Percentiles rank a stretch among this genome's conserved stretches.
Evolutionary conservation across 2,113 vertebrate genomes (phyloP).

Genomic region (Spizaetus ornatus): DNA sequence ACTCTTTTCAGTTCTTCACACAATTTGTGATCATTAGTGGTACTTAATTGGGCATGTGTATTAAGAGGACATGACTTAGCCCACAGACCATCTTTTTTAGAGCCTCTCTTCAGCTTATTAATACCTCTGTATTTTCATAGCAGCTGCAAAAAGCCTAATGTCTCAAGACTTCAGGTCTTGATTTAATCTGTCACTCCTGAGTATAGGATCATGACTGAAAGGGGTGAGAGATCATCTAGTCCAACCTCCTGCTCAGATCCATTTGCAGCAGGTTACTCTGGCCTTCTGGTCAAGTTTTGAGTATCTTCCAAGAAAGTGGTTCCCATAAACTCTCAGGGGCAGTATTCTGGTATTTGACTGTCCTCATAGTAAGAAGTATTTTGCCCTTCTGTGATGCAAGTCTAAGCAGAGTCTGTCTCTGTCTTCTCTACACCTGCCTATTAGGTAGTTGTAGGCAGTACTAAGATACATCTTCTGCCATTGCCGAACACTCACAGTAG

Average conservation of each 20-base stretch:
- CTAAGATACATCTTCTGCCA: not conserved
- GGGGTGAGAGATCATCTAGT: not conserved
- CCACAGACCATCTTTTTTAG: not conserved
- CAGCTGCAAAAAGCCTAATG: not conserved
- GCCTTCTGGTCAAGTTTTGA: not conserved
- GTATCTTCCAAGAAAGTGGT: not conserved
- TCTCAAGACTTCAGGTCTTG: not conserved
- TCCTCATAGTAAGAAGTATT: not conserved
- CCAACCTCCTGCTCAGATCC: not conserved
- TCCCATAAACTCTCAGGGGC: not conserved
- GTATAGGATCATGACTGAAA: not conserved
- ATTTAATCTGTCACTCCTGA: not conserved
- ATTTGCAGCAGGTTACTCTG: not conserved
- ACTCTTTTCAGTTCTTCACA: not conserved
- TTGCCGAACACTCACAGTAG: not conserved
- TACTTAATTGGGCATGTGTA: not conserved
- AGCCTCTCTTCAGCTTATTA: not conserved
- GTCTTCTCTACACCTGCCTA: not conserved
- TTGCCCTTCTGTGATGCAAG: not conserved
- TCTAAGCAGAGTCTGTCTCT: not conserved
- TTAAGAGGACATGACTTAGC: not conserved
- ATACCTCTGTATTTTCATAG: not conserved
- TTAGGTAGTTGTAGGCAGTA: not conserved
- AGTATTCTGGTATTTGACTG: not conserved
- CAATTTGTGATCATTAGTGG: not conserved